Conservation (phyloP, 2,888 invertebrate species). For the Unio delphinus region DNA sequence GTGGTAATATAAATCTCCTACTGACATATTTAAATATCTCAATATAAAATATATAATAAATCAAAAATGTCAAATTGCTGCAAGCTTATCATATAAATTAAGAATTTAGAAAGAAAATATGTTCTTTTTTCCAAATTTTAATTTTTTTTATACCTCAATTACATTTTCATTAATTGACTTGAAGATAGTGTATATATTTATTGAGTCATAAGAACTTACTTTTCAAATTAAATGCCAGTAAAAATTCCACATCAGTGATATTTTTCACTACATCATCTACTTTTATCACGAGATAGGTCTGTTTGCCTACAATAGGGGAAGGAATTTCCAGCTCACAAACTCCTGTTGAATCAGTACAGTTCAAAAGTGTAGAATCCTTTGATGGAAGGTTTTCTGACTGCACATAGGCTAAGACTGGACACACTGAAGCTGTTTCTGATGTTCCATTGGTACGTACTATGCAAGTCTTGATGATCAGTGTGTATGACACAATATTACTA, state of each 20-base stretch:
- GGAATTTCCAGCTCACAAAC: conserved; percentile 19
- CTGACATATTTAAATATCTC: no score
- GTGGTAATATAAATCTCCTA: no score
- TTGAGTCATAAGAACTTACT: conserved; percentile 12
- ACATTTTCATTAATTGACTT: not conserved
- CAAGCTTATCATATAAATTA: no score
- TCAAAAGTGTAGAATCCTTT: not conserved
- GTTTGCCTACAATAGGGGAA: conserved; percentile 29
- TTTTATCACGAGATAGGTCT: conserved; percentile 26
- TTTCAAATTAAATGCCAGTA: conserved; percentile 22
- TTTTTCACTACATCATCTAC: conserved; percentile 12
- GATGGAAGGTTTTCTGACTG: conserved; percentile 25
- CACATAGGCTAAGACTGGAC: conserved; percentile 32
- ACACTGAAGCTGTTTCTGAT: conserved; percentile 12
- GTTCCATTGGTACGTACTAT: not conserved
- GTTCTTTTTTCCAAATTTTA: no score
- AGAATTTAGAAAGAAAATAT: no score
- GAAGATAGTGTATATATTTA: not conserved
- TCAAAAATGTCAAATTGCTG: no score
- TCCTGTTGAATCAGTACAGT: conserved; percentile 11
- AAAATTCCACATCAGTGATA: conserved; percentile 22
- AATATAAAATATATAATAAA: no score
- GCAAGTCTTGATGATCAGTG: conserved; percentile 5
- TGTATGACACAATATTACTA: conserved; percentile 10
- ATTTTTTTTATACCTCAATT: no score